These are phyloP conservation scores for Acleris laterana DNA, from an alignment of 2,888 invertebrate genomes.

Conservation along the genomic window DNA sequence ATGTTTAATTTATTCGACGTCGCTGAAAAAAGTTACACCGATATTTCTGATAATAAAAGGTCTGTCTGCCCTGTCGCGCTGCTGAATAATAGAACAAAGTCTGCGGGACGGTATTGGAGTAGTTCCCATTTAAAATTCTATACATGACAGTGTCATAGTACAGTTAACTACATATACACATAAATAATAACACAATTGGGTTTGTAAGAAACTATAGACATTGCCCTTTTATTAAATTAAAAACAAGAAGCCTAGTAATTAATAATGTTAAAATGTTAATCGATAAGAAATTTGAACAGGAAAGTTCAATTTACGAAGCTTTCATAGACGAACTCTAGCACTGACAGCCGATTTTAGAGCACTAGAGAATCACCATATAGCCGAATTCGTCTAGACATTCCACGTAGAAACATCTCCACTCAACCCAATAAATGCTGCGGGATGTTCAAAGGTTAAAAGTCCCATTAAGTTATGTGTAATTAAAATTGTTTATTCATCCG, in stretches of 20 bases:
- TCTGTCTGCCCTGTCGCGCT: constrained; percentile 12
- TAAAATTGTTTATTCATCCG: constrained; percentile 34
- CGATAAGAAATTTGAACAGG: not conserved
- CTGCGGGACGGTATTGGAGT: no score
- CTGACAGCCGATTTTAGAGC: constrained; percentile 7
- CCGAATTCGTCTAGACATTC: constrained; percentile 17
- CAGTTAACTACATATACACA: no score
- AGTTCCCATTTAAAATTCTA: no score
- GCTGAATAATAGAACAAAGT: constrained; percentile 20
- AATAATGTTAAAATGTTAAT: not conserved
- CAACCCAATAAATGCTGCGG: constrained; percentile 27
- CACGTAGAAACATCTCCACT: not conserved
- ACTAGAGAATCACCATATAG: not conserved
- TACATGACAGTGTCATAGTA: no score
- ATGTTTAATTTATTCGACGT: constrained; percentile 10
- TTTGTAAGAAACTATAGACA: no score
- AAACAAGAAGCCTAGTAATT: not conserved
- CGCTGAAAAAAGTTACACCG: not conserved
- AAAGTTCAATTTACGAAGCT: no score
- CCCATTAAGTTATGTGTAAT: constrained; percentile 29
- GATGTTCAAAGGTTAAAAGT: constrained; percentile 28
- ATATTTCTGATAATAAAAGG: constrained; percentile 16
- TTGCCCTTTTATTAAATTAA: no score
- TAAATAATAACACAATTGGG: no score
- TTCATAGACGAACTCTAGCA: not conserved